A percentile compares a stretch with the other conserved stretches of the same genome.
These are phyloP conservation scores for Sitophilus oryzae DNA, from an alignment of 1,140 invertebrate genomes.

Conservation along the genomic window DNA sequence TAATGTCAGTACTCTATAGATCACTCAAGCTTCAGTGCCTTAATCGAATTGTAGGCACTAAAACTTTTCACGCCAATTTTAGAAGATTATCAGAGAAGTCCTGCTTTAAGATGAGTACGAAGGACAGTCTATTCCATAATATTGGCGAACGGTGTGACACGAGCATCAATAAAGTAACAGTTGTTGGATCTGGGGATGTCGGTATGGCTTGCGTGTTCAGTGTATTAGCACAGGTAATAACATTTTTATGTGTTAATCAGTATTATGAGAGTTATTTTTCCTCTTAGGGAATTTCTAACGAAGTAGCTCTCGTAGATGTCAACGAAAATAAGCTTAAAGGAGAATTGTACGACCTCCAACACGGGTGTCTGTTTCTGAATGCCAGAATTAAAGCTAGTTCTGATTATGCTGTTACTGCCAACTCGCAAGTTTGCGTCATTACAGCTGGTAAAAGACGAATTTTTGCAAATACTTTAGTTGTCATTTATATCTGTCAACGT, in stretches of 20 bases:
- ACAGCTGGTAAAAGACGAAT: constrained; percentile 56
- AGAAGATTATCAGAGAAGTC: neutral
- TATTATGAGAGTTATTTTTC: too few relatives aligned
- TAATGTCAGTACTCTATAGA: neutral
- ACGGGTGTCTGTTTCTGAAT: constrained; percentile 52
- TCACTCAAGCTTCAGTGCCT: neutral
- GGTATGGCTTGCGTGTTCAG: constrained; percentile 89
- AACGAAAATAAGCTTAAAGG: constrained; percentile 75
- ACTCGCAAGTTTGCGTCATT: constrained; percentile 76
- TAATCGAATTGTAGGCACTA: neutral
- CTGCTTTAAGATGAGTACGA: neutral
- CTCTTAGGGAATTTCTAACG: constrained; percentile 66
- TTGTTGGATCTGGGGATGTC: constrained; percentile 84
- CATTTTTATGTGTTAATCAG: neutral
- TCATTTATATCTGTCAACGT: too few relatives aligned
- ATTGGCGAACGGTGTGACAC: neutral
- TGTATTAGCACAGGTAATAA: constrained; percentile 69
- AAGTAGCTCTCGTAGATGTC: constrained; percentile 77
- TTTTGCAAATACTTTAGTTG: too few relatives aligned
- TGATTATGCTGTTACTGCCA: constrained; percentile 71
- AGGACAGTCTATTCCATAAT: neutral
- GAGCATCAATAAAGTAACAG: constrained; percentile 63
- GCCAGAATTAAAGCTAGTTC: constrained; percentile 67
- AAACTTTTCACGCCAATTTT: neutral
- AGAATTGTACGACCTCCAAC: constrained; percentile 74